These are phyloP conservation scores for Atta texana DNA, from an alignment of 1,140 invertebrate species.

Conservation along the genomic window DNA sequence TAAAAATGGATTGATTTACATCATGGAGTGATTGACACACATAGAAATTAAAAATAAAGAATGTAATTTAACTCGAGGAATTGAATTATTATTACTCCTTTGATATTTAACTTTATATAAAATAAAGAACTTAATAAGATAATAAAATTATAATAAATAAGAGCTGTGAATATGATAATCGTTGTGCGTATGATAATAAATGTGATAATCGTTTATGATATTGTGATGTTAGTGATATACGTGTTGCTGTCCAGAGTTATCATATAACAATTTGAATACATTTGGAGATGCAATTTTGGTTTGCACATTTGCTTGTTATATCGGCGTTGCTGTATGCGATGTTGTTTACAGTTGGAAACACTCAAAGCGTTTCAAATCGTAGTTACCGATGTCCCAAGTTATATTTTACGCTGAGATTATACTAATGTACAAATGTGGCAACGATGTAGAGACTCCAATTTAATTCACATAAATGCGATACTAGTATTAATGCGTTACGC, in stretches of 20 bases:
- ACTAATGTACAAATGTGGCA: conserved; percentile 1
- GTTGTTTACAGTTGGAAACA: conserved; percentile 26
- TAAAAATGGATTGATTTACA: too few relatives aligned
- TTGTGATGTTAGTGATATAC: neutral
- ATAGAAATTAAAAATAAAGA: too few relatives aligned
- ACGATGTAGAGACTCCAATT: conserved; percentile 16
- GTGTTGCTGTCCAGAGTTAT: neutral
- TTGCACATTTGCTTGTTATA: conserved; percentile 58
- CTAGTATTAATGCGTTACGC: conserved; percentile 7
- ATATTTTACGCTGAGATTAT: conserved; percentile 35
- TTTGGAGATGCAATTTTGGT: conserved; percentile 34
- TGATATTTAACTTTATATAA: too few relatives aligned
- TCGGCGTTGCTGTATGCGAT: neutral
- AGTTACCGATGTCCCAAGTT: conserved; percentile 24
- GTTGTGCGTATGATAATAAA: too few relatives aligned
- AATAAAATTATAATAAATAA: neutral
- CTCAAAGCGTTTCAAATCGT: conserved; percentile 50
- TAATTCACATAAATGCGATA: conserved; percentile 23
- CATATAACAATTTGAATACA: conserved; percentile 13
- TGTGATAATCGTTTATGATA: neutral
- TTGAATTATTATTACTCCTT: too few relatives aligned
- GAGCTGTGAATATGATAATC: too few relatives aligned
- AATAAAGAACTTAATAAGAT: neutral
- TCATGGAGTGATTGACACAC: too few relatives aligned
- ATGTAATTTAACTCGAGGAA: too few relatives aligned